A percentile compares a stretch with the other conserved stretches of the same genome.
Evolutionary conservation across 2,888 invertebrate genomes (phyloP).

Genomic region (Aricia artaxerxes): DNA sequence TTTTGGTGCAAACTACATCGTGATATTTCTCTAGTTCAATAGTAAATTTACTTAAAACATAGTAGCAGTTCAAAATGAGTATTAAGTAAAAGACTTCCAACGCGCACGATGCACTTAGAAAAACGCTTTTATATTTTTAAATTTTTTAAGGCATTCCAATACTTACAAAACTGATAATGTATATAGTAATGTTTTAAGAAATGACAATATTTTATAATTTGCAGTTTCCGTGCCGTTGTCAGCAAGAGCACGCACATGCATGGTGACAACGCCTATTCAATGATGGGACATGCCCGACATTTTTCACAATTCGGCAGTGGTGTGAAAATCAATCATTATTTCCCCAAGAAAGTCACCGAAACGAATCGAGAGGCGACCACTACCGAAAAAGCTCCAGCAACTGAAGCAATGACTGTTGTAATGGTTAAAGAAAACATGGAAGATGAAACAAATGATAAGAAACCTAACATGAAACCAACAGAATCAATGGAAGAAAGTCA

Average conservation of each 20-base stretch:
- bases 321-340: slow-evolving; percentile 67
- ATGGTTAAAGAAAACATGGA: neutral
- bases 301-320: slow-evolving; percentile 62
- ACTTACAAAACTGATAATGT: too few relatives aligned
- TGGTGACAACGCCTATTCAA: slow-evolving; percentile 63
- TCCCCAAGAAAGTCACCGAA: slow-evolving; percentile 58
- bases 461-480: neutral
- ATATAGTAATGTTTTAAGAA: neutral
- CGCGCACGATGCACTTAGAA: too few relatives aligned
- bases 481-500: slow-evolving; percentile 18
- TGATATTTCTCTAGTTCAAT: too few relatives aligned
- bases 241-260: slow-evolving; percentile 72
- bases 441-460: slow-evolving; percentile 32
- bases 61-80: too few relatives aligned
- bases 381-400: slow-evolving; percentile 43
- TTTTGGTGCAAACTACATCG: too few relatives aligned
- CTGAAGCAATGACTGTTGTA: slow-evolving; percentile 40
- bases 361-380: slow-evolving; percentile 41
- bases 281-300: slow-evolving; percentile 60
- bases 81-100: too few relatives aligned
- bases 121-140: too few relatives aligned
- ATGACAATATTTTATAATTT: slow-evolving; percentile 35
- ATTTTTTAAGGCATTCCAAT: too few relatives aligned
- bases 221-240: slow-evolving; percentile 80
- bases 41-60: too few relatives aligned